Evolutionary conservation across 2,797 vertebrate genomes (phyloP), one percentile per base, ranked within the genome.

Genomic region (Amblyraja radiata): DNA sequence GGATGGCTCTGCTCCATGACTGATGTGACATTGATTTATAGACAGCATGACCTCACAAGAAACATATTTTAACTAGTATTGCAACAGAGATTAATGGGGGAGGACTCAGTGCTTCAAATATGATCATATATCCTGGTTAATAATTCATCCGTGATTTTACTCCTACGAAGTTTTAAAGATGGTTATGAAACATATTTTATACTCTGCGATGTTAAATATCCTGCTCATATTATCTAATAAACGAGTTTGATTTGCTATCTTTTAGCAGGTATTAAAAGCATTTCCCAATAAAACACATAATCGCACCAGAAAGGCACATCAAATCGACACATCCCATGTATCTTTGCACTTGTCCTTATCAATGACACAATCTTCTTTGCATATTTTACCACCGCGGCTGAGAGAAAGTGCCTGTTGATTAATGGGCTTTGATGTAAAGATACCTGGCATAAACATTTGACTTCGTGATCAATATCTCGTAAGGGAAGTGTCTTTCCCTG

Each of bases 311-410:
- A 96, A 94, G 94, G 95, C 98, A 93, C 95, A 83, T 23, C 98
- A 98, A 97, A 98, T 98, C 97, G 97, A 97, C 97, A 96, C 97
- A 96, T 97, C 97, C 97, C 95, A 95, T 96, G 97, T 97, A 98
- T 98, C 98, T 98, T 98, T 97, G 97, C 97, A 96, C 95, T 97
- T 96, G 93, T 95, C 94, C 97, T 98, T 98, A 98, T 98, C 98
- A 96, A 94, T 97, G 97, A 97, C 97, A 97, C 97, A 97, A 98
- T 98, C 98, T 97, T 97, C 98, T 99, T 99, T 99, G 98, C 98
- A 99, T 99, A 99, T 98, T 98, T 98, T 97, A 96, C 97, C 97
- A 96, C 95, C 96, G 95, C 95, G 95, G 94, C 95, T 97, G 98
- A 99, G 99, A 99, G 98, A 96, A 96, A 32, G 93, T 96, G 94